Percentiles rank a stretch among this genome's conserved stretches.
phyloP scores from a whole-genome alignment of 35 echinoderm and acorn worm genomes.

The Eucidaris tribuloides region DNA sequence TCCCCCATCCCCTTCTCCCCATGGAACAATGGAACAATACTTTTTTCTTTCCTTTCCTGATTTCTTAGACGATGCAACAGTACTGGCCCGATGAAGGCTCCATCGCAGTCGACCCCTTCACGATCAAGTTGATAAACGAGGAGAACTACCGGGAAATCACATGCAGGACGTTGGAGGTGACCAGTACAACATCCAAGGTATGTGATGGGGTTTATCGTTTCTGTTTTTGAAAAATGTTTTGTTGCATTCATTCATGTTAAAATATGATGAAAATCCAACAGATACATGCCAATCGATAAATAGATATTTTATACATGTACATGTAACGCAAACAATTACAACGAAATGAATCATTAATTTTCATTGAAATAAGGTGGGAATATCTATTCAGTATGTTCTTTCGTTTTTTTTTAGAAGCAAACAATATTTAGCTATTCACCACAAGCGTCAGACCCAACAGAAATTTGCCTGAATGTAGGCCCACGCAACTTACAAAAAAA shows the following conservation, averaged over 20 bases:
- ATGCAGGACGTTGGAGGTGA: slow-evolving; percentile 7
- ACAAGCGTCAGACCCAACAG: too few relatives aligned
- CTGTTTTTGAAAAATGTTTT: background rate
- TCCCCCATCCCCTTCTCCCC: too few relatives aligned
- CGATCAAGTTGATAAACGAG: background rate
- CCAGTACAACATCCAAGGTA: slow-evolving; percentile 12
- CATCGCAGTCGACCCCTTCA: background rate
- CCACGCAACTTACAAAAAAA: too few relatives aligned
- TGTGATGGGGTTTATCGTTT: background rate
- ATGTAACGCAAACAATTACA: background rate
- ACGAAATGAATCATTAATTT: background rate
- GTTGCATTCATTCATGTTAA: background rate
- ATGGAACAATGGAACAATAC: too few relatives aligned
- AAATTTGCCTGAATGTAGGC: too few relatives aligned
- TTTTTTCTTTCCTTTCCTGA: background rate
- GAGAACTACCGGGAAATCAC: background rate
- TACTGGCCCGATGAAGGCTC: background rate
- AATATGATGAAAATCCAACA: background rate
- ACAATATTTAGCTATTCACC: too few relatives aligned
- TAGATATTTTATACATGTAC: background rate
- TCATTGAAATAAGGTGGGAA: background rate
- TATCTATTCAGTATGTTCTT: background rate
- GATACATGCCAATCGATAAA: background rate
- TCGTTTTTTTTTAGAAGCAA: too few relatives aligned
- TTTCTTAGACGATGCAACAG: background rate